Evolutionary conservation across 1,140 invertebrate genomes (phyloP).

Genomic region (Diprion similis): DNA sequence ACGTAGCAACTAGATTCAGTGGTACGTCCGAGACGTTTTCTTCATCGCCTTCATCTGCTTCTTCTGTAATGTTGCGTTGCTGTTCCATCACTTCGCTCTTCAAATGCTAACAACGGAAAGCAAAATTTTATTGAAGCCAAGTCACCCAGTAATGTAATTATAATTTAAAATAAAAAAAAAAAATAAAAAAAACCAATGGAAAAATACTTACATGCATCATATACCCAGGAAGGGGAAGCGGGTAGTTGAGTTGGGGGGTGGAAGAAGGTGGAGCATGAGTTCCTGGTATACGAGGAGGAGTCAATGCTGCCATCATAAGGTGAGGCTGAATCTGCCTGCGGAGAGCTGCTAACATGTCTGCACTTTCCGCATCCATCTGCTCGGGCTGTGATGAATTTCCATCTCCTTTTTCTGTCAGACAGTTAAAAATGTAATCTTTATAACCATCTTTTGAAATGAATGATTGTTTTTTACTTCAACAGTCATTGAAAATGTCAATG

Average conservation of each 20-base stretch:
- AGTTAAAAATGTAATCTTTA: slow-evolving; percentile 9
- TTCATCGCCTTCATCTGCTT: slow-evolving; percentile 43
- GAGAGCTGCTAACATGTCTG: slow-evolving; percentile 70
- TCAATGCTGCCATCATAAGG: slow-evolving; percentile 66
- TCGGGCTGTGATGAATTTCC: slow-evolving; percentile 42
- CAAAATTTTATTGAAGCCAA: slow-evolving; percentile 8
- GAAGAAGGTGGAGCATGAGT: slow-evolving; percentile 32
- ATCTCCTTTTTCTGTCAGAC: slow-evolving; percentile 51
- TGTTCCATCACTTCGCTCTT: slow-evolving; percentile 49
- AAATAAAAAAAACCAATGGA: slow-evolving; percentile 12
- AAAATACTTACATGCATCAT: slow-evolving; percentile 56
- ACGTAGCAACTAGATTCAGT: slow-evolving; percentile 58
- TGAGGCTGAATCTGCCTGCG: slow-evolving; percentile 71
- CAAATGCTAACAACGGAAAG: slow-evolving; percentile 41
- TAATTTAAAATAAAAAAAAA: slow-evolving; percentile 19
- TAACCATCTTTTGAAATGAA: slow-evolving; percentile 10
- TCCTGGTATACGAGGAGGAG: slow-evolving; percentile 46
- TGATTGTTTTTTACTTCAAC: neutral
- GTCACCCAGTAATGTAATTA: neutral
- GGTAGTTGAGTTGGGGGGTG: slow-evolving; percentile 49
- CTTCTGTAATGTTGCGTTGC: slow-evolving; percentile 45
- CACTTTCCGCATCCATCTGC: slow-evolving; percentile 60
- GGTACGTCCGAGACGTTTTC: slow-evolving; percentile 59
- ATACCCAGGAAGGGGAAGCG: slow-evolving; percentile 49
- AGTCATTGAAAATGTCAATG: too few relatives aligned